Conservation (phyloP, 92 coral and sea anemone species). For the Epizoanthus ramosus region DNA sequence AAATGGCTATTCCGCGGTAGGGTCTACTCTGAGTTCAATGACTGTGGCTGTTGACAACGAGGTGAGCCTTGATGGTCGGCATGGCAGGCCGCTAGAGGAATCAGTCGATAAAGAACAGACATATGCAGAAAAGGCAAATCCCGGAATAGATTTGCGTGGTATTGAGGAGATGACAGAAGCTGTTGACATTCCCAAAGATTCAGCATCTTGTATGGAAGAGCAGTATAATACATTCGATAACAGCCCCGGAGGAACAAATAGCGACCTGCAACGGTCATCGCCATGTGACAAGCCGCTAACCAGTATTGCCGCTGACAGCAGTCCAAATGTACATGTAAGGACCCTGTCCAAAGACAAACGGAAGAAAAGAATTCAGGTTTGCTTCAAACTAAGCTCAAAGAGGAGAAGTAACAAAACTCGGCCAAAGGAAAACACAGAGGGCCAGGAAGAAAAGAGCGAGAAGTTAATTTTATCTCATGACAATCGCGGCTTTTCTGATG, state of each 20-base stretch:
- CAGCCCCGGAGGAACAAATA: neutral
- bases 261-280: neutral
- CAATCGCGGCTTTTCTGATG: neutral
- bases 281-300: neutral
- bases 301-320: neutral
- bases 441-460: neutral
- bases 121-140: neutral
- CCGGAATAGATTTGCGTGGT: neutral
- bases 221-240: neutral
- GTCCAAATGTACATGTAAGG: neutral
- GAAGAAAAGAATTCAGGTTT: constrained; percentile 9
- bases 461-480: neutral
- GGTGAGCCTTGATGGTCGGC: neutral
- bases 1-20: neutral
- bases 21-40: neutral
- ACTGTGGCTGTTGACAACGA: neutral
- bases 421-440: neutral
- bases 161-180: neutral
- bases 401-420: neutral
- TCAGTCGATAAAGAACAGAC: neutral
- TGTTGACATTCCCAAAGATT: neutral
- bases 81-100: neutral
- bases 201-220: neutral
- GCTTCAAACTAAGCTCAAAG: neutral
- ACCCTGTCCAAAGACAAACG: neutral